phyloP scores from a whole-genome alignment of 2,797 vertebrate genomes.

The Pseudotriccus pelzelni region DNA sequence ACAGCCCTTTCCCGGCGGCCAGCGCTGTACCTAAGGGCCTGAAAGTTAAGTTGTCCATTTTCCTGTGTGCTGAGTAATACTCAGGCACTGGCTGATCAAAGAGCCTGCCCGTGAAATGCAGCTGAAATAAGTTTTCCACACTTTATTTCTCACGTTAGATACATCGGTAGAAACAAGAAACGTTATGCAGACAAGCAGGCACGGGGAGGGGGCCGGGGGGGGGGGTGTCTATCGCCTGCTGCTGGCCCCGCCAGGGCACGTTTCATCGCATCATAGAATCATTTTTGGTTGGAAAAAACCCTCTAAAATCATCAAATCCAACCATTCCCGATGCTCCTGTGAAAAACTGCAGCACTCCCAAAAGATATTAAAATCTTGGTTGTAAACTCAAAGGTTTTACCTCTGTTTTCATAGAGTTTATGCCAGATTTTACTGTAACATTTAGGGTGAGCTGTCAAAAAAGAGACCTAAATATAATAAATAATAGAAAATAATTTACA shows the following conservation, averaged over 20 bases:
- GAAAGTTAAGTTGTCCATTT: neutral
- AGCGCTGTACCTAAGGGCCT: conserved; percentile 5
- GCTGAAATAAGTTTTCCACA: conserved; percentile 54
- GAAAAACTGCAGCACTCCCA: neutral
- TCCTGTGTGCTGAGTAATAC: neutral
- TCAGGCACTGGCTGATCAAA: conserved; percentile 54
- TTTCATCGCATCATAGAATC: neutral
- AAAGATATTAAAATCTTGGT: neutral
- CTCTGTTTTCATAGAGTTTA: neutral
- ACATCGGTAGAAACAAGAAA: neutral
- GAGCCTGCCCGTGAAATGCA: neutral
- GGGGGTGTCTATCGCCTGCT: neutral
- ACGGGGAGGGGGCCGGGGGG: neutral
- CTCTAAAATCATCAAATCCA: neutral
- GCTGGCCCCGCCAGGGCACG: accelerated
- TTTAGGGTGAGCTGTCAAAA: neutral
- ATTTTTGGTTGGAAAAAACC: neutral
- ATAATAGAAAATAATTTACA: neutral
- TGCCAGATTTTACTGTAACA: neutral
- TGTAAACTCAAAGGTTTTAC: neutral
- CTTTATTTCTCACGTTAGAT: conserved; percentile 53
- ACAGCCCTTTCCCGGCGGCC: neutral
- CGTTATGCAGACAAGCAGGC: neutral
- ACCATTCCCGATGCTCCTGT: neutral
- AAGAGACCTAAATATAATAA: neutral